phyloP scores from a whole-genome alignment of 2,113 vertebrate genomes.

The Shinisaurus crocodilurus region DNA sequence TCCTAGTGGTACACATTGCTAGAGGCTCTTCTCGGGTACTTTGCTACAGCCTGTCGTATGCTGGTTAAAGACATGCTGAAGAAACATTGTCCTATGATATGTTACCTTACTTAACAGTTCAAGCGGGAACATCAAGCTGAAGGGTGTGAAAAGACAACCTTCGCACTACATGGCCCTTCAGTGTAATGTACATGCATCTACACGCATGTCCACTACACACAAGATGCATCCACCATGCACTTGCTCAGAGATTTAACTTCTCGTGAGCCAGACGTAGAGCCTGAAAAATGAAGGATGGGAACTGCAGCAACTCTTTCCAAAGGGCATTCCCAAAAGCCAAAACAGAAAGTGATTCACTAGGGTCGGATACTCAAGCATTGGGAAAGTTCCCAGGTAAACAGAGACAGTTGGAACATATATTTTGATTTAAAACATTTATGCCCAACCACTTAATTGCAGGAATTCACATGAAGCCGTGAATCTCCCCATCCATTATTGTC shows the following conservation, averaged over 20 bases:
- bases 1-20: no score
- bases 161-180: neutral
- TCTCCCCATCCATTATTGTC: neutral
- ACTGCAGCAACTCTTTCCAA: neutral
- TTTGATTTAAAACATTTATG: neutral
- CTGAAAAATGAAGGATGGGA: neutral
- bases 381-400: no score
- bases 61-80: neutral
- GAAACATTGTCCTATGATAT: neutral
- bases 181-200: neutral
- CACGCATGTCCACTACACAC: neutral
- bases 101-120: neutral
- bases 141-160: neutral
- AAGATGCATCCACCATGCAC: neutral
- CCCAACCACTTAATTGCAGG: neutral
- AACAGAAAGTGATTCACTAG: neutral
- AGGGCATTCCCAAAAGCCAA: neutral
- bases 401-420: neutral
- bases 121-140: neutral
- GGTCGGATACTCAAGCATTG: neutral
- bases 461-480: neutral
- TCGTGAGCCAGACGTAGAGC: neutral
- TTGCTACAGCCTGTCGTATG: neutral
- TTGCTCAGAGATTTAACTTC: neutral
- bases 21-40: neutral